Percentiles rank a stretch among this genome's conserved stretches.
These are phyloP conservation scores for Luscinia megarhynchos DNA, from an alignment of 2,797 vertebrate species.

Conservation along the genomic window DNA sequence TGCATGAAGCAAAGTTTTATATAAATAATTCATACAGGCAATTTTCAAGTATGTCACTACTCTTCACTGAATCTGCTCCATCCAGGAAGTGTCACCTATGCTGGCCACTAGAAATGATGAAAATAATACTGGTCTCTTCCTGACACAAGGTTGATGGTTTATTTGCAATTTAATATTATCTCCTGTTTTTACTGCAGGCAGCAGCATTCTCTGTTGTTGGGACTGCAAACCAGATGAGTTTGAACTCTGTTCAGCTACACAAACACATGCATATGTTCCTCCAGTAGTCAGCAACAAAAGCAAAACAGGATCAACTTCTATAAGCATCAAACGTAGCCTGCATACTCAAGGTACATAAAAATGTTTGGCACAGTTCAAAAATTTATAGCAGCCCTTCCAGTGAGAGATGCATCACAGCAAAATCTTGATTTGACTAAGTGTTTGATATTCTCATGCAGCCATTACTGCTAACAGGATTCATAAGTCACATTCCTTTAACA, in stretches of 20 bases:
- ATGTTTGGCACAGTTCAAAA: neutral
- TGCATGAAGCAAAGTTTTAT: neutral
- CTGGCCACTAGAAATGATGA: neutral
- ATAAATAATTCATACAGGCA: neutral
- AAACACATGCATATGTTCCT: neutral
- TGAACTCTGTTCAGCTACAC: neutral
- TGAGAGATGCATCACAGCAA: neutral
- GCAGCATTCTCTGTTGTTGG: neutral
- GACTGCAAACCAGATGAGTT: neutral
- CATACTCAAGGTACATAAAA: neutral
- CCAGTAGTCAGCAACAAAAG: slow-evolving; percentile 6
- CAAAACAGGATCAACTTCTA: neutral
- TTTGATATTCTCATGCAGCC: slow-evolving; percentile 34
- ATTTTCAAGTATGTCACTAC: neutral
- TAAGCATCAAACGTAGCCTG: neutral
- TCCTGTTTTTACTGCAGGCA: neutral
- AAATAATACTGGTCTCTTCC: neutral
- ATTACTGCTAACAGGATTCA: slow-evolving; percentile 36
- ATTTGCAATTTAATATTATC: neutral
- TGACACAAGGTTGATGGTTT: neutral
- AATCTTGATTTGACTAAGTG: slow-evolving; percentile 39
- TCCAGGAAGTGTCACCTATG: neutral
- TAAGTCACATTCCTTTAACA: slow-evolving; percentile 47
- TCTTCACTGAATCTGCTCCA: neutral
- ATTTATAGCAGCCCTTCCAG: slow-evolving; percentile 30